Percentiles rank a stretch among this genome's conserved stretches.
Evolutionary conservation across 2,888 invertebrate genomes (phyloP).

Genomic region (Ophion slaviceki): DNA sequence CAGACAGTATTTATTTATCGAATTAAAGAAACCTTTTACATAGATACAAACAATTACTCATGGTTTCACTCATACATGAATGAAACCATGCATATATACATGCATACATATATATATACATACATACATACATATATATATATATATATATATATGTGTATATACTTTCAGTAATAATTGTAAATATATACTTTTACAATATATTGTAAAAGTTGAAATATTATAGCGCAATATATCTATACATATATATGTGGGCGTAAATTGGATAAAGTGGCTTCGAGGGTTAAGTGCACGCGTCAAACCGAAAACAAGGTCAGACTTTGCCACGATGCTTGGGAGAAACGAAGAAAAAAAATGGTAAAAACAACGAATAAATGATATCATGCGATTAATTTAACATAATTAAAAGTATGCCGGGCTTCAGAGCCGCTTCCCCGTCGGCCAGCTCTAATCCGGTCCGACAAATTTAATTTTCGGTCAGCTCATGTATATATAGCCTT

Average conservation of each 20-base stretch:
- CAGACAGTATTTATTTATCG: no score
- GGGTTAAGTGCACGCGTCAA: slow-evolving; percentile 39
- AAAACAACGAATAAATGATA: slow-evolving; percentile 43
- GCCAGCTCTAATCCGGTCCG: slow-evolving; percentile 71
- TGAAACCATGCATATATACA: no score
- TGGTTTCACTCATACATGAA: no score
- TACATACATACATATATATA: no score
- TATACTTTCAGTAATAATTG: no score
- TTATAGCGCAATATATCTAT: neutral
- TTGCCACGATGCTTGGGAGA: slow-evolving; percentile 20
- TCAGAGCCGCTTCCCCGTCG: slow-evolving; percentile 34
- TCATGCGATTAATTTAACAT: slow-evolving; percentile 76
- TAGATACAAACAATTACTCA: no score
- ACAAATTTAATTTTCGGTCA: slow-evolving; percentile 78
- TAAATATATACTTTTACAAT: neutral
- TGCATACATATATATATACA: no score
- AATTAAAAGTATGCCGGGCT: slow-evolving; percentile 74
- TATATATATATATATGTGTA: no score
- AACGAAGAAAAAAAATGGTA: slow-evolving; percentile 52
- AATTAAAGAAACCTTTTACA: no score
- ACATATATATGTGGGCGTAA: neutral
- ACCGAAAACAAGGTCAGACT: slow-evolving; percentile 47
- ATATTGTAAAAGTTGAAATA: neutral
- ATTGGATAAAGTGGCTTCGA: slow-evolving; percentile 35
- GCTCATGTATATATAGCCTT: slow-evolving; percentile 53